Conservation (phyloP, 1,140 invertebrate genomes). For the Kradibia gibbosae region DNA sequence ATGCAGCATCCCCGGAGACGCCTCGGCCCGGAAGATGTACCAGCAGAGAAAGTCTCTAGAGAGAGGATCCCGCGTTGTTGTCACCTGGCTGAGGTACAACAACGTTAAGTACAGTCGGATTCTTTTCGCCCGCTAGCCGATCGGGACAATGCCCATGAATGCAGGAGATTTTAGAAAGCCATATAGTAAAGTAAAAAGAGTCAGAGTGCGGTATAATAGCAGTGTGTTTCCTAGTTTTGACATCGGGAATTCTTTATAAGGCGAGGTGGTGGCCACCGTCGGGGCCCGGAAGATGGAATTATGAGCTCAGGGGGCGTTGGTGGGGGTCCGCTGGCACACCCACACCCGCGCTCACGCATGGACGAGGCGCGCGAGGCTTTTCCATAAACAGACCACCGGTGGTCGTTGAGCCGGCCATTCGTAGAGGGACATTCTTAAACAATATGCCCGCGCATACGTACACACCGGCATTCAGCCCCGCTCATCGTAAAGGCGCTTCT, state of each 20-base stretch:
- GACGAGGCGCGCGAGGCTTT: neutral
- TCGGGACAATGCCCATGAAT: neutral
- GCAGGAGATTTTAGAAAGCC: constrained; percentile 34
- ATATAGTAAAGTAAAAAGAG: constrained; percentile 7
- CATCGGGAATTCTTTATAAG: neutral
- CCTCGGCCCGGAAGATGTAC: neutral
- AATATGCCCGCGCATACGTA: neutral
- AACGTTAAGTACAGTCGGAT: constrained; percentile 35
- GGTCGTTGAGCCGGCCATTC: neutral
- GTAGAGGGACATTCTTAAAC: neutral
- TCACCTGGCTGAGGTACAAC: constrained; percentile 48
- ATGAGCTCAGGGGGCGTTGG: neutral
- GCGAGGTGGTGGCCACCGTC: constrained; percentile 22
- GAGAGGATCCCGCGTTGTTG: constrained; percentile 34
- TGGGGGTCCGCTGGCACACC: neutral
- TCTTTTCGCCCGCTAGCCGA: constrained; percentile 1
- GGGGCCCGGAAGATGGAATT: constrained; percentile 5
- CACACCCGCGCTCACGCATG: neutral
- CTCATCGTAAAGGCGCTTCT: neutral
- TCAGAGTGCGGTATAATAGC: constrained; percentile 23
- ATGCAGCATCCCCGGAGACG: neutral
- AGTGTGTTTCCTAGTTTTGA: constrained; percentile 21
- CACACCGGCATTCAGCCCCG: neutral
- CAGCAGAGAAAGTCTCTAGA: constrained; percentile 9
- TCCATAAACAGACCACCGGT: constrained; percentile 7